A percentile compares a stretch with the other conserved stretches of the same genome.
These are phyloP conservation scores for Agrilus mali DNA, from an alignment of 2,888 invertebrate genomes.

Conservation along the genomic window DNA sequence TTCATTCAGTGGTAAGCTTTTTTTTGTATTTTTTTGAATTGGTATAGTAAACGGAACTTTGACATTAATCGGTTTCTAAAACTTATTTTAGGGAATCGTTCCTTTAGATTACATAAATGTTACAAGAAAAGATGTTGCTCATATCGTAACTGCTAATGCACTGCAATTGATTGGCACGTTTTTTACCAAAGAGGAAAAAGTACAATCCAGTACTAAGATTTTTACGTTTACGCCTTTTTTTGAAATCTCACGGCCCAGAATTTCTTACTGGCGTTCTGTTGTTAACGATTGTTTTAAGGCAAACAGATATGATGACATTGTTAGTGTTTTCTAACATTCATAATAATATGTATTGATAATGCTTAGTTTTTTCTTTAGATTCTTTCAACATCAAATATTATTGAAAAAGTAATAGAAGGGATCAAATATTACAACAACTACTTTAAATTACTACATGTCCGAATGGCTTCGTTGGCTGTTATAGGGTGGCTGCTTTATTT, in stretches of 20 bases:
- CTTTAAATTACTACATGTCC: slow-evolving; percentile 58
- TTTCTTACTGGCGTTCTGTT: slow-evolving; percentile 21
- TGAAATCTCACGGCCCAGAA: slow-evolving; percentile 28
- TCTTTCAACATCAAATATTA: slow-evolving; percentile 42
- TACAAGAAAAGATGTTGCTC: slow-evolving; percentile 44
- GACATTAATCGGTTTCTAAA: not conserved
- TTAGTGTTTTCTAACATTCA: slow-evolving; percentile 15
- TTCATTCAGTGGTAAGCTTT: slow-evolving; percentile 66
- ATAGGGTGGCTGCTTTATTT: slow-evolving; percentile 54
- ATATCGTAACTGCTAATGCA: slow-evolving; percentile 61
- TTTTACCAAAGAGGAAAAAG: slow-evolving; percentile 47
- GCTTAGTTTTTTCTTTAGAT: slow-evolving; percentile 28
- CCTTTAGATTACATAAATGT: slow-evolving; percentile 41
- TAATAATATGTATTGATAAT: slow-evolving; percentile 2
- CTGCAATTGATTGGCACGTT: slow-evolving; percentile 66
- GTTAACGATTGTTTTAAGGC: slow-evolving; percentile 32
- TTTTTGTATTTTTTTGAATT: not conserved
- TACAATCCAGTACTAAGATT: slow-evolving; percentile 40
- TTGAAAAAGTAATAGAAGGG: slow-evolving; percentile 53
- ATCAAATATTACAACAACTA: slow-evolving; percentile 78
- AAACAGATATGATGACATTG: slow-evolving; percentile 36
- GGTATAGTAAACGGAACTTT: not conserved
- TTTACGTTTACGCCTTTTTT: slow-evolving; percentile 37
- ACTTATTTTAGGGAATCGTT: slow-evolving; percentile 42
- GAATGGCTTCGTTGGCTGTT: slow-evolving; percentile 53